A percentile compares a stretch with the other conserved stretches of the same genome.
Evolutionary conservation across 1,140 invertebrate genomes (phyloP).

Genomic region (Heliconius congener): DNA sequence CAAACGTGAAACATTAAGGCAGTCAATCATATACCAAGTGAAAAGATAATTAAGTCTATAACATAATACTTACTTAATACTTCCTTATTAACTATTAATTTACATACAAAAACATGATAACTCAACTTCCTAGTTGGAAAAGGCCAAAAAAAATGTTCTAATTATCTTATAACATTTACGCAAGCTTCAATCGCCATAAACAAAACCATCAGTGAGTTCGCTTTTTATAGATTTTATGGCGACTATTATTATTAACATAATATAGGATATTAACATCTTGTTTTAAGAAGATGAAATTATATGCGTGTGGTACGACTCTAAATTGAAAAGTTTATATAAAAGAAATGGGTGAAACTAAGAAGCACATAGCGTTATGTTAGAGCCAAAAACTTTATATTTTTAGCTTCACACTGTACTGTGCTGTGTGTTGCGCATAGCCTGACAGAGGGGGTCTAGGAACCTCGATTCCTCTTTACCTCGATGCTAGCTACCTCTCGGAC

Average conservation of each 20-base stretch:
- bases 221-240: background rate
- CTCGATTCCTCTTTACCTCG: too few species aligned
- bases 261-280: background rate
- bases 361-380: too few species aligned
- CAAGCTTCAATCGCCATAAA: background rate
- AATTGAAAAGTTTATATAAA: too few species aligned
- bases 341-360: too few species aligned
- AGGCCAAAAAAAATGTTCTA: background rate
- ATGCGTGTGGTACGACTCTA: background rate
- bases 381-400: too few species aligned
- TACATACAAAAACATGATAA: background rate
- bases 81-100: conserved; percentile 9
- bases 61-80: background rate
- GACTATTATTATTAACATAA: background rate
- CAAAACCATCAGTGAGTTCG: background rate
- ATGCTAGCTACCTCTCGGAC: too few species aligned
- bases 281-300: background rate
- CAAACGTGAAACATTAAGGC: background rate
- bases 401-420: too few species aligned
- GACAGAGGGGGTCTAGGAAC: too few species aligned
- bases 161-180: background rate
- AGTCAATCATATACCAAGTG: background rate
- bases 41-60: background rate
- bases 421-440: too few species aligned
- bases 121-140: background rate